Percentiles rank a stretch among this genome's conserved stretches.
Evolutionary conservation across 2,888 invertebrate species (phyloP).

Genomic region (Agonum fuliginosum): DNA sequence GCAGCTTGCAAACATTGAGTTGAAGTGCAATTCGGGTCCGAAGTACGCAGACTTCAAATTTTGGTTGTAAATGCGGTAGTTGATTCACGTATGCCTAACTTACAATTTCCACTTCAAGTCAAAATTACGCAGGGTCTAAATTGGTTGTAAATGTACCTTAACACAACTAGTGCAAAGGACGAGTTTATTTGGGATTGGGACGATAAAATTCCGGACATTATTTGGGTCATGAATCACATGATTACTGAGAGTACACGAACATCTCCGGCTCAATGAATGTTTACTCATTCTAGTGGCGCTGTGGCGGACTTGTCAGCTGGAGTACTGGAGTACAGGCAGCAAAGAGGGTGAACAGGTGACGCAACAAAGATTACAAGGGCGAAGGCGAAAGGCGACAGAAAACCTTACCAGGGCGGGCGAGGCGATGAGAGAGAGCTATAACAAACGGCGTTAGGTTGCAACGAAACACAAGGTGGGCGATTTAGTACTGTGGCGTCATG

Average conservation of each 20-base stretch:
- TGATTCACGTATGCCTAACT: too few species aligned
- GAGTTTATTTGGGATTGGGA: constrained; percentile 67
- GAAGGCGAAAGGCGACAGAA: too few species aligned
- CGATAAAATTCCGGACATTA: constrained; percentile 63
- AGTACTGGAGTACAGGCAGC: too few species aligned
- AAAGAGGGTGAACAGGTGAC: constrained; percentile 2
- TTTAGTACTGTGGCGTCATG: constrained; percentile 61
- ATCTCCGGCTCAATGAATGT: constrained; percentile 64
- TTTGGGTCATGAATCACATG: constrained; percentile 67
- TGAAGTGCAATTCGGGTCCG: too few species aligned
- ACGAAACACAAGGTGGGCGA: constrained; percentile 60
- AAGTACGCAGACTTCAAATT: too few species aligned
- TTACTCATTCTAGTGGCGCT: constrained; percentile 61
- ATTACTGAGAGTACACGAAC: constrained; percentile 63
- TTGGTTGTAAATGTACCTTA: too few species aligned
- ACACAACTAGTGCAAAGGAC: constrained; percentile 62
- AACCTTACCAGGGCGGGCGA: constrained; percentile 17
- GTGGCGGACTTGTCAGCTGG: too few species aligned
- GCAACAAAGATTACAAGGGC: too few species aligned
- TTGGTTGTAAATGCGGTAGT: too few species aligned
- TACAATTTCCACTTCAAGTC: too few species aligned
- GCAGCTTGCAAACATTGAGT: too few species aligned
- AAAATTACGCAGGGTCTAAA: too few species aligned
- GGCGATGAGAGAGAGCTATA: background rate
- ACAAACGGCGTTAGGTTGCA: constrained; percentile 62